phyloP scores from a whole-genome alignment of 1,140 invertebrate genomes.

The Dendroctonus valens region DNA sequence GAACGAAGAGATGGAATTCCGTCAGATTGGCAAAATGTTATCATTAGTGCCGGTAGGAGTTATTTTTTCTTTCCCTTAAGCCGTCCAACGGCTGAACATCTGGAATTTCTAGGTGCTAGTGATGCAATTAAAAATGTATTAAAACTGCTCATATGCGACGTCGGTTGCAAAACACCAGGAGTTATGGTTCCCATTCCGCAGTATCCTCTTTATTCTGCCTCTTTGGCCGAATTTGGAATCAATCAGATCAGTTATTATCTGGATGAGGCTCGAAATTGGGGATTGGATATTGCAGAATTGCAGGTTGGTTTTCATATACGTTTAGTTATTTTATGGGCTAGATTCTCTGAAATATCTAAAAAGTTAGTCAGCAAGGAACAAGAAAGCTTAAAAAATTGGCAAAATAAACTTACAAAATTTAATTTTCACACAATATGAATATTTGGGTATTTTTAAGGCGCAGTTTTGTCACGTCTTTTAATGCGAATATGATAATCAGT shows the following conservation, averaged over 20 bases:
- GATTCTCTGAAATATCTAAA: neutral
- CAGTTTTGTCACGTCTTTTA: no score
- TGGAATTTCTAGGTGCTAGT: constrained; percentile 63
- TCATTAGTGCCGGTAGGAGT: constrained; percentile 75
- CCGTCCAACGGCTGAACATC: neutral
- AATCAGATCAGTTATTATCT: constrained; percentile 87
- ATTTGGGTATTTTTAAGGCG: no score
- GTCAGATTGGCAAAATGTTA: constrained; percentile 74
- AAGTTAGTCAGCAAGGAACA: no score
- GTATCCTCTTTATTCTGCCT: constrained; percentile 96
- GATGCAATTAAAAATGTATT: constrained; percentile 67
- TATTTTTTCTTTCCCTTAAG: constrained; percentile 38
- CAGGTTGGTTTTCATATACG: constrained; percentile 51
- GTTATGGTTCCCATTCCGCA: constrained; percentile 98
- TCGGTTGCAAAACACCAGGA: constrained; percentile 61
- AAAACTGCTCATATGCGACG: constrained; percentile 54
- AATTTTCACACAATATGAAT: no score
- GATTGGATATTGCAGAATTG: constrained; percentile 77
- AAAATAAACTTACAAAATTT: no score
- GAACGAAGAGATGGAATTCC: constrained; percentile 77
- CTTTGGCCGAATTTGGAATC: constrained; percentile 87
- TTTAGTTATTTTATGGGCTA: neutral
- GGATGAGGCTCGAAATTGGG: constrained; percentile 89
- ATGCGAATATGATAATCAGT: no score
- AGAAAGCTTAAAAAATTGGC: no score